Percentiles rank a stretch among this genome's conserved stretches.
Conservation (phyloP, 35 echinoderm and acorn worm genomes). For the Patiria miniata region DNA sequence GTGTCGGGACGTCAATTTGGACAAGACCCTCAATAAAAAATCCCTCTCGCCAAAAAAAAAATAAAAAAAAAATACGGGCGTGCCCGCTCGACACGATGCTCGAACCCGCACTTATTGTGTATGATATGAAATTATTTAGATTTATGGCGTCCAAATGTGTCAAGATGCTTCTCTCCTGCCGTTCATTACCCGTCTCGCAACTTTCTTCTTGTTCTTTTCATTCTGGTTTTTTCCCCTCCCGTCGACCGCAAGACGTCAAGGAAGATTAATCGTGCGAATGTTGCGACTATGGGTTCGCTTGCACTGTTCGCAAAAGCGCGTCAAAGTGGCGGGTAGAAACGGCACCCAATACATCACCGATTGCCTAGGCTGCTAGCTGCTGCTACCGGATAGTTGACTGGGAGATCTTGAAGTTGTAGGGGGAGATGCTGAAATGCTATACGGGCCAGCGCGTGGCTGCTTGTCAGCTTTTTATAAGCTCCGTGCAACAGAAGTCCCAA, state of each 20-base stretch:
- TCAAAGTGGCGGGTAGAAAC: background rate
- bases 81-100: background rate
- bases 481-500: no score
- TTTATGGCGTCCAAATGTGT: background rate
- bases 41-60: no score
- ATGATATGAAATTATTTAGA: background rate
- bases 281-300: background rate
- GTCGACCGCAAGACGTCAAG: background rate
- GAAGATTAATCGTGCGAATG: conserved; percentile 14
- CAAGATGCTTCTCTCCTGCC: background rate
- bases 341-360: background rate
- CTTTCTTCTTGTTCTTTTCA: no score
- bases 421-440: no score
- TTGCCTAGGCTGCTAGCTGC: background rate
- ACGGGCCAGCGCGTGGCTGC: no score
- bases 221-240: no score
- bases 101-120: conserved; percentile 10
- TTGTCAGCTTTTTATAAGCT: no score
- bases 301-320: conserved; percentile 13
- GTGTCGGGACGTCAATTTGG: no score
- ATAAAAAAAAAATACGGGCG: background rate
- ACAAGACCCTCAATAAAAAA: no score
- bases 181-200: background rate
- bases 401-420: no score
- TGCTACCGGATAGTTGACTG: no score